Evolutionary conservation across 2,797 vertebrate species (phyloP).

Genomic region (Acanthurus lineatus): DNA sequence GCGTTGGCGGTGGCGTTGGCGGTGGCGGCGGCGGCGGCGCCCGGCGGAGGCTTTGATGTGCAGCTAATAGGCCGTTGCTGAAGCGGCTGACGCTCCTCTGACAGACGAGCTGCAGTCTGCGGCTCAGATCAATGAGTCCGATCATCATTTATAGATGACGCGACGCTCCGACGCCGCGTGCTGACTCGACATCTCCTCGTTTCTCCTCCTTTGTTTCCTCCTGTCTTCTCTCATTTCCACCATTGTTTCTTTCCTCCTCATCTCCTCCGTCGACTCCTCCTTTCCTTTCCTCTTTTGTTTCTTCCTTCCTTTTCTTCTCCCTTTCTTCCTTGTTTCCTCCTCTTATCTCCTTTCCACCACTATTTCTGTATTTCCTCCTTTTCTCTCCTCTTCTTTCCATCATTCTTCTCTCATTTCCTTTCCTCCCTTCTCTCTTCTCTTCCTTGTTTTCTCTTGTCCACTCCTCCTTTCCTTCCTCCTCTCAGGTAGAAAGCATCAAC

Average conservation of each 20-base stretch:
- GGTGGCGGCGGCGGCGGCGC: no score
- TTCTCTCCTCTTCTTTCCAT: no score
- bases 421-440: no score
- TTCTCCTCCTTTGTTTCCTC: slow-evolving; percentile 1
- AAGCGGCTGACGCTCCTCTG: slow-evolving; percentile 55
- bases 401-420: fast-evolving
- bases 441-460: no score
- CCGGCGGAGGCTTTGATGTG: slow-evolving; percentile 43
- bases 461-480: no score
- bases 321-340: no score
- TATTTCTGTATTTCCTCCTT: not conserved
- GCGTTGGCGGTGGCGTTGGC: no score
- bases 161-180: slow-evolving; percentile 49
- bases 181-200: slow-evolving; percentile 54
- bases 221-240: not conserved
- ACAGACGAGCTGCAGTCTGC: slow-evolving; percentile 57
- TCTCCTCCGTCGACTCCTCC: not conserved
- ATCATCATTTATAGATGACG: slow-evolving; percentile 75
- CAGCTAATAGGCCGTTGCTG: slow-evolving; percentile 52
- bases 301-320: no score
- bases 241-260: no score
- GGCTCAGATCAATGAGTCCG: slow-evolving; percentile 68
- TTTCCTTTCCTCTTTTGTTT: not conserved
- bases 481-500: not conserved
- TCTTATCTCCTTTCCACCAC: no score